Base-by-base conservation (phyloP, 2,113 vertebrate species). In the Petrocephalus microphthalmus region DNA sequence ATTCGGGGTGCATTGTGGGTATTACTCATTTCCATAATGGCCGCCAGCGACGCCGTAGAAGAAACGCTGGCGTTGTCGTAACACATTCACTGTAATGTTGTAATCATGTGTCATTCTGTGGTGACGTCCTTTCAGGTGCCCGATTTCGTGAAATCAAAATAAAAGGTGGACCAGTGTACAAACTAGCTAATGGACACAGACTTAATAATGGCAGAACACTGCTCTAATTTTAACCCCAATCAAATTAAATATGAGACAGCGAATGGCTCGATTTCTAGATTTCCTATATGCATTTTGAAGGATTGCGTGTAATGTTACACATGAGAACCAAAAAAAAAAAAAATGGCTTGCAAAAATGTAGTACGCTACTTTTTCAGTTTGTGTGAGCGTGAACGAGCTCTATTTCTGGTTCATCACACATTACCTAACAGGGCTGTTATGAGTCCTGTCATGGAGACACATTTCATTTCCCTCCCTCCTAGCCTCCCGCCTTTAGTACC, bases 391-490 rank as follows among this genome's bases (percentile, higher is more conserved):
- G 20, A 47, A 53, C 6, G 25, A 22, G 13, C 22, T n/a, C 53
- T 47, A 37, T 47, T 54, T 56, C 53, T 60, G 53, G 15, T 20
- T 84, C 15, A 5, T 11, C 52, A 5, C 37, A 13, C 10, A 57
- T 13, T 45, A 60, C 33, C 52, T 83, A 54, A 60, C 78, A 54
- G 20, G 19, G 71, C 29, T 60, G 74, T 42, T 83, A 74, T 82
- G 74, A 57, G 22, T 81, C 87, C 22, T 88, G 87, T 83, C 74
- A 88, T 84, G 74, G 53, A 52, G 52, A 82, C 19, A 60, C 78
- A 49, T 87, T 67, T 53, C 64, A 22, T 47, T 57, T 37, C 37
- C 6, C 47, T 60, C 85, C 52, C 37, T 54, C 81, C 81, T 54
- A 53, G 60, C 51, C n/a, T 60, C 49, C 29, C n/a, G n/a, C 54